A percentile compares a stretch with the other conserved stretches of the same genome.
These are phyloP conservation scores for Sphenodon punctatus DNA, from an alignment of 2,797 vertebrate species.

Conservation along the genomic window DNA sequence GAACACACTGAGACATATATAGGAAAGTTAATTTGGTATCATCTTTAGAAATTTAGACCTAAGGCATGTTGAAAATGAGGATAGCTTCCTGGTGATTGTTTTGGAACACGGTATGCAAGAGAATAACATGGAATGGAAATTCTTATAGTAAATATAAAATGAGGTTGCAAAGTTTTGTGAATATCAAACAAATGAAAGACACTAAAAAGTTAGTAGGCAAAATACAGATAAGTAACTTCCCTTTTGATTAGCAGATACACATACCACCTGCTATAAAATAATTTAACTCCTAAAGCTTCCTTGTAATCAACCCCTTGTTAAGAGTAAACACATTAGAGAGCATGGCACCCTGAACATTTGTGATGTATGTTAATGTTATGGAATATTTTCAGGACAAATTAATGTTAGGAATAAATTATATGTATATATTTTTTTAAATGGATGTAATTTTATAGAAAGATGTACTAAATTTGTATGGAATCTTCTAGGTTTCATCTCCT, in stretches of 20 bases:
- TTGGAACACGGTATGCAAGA: background rate
- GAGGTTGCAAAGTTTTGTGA: rapidly evolving
- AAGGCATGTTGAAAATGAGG: background rate
- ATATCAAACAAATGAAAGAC: background rate
- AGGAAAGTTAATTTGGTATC: background rate
- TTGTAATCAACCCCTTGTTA: background rate
- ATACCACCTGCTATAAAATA: background rate
- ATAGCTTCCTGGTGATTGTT: background rate
- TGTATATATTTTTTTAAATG: too few species aligned
- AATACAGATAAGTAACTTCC: background rate
- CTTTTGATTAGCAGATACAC: background rate
- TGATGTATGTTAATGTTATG: too few species aligned
- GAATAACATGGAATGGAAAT: background rate
- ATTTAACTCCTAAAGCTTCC: background rate
- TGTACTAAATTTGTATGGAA: too few species aligned
- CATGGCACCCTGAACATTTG: too few species aligned
- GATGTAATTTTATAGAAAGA: too few species aligned
- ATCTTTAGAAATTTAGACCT: background rate
- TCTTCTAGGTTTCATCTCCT: too few species aligned
- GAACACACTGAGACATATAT: background rate
- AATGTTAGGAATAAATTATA: too few species aligned
- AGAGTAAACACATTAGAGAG: background rate
- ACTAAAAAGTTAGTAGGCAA: too few species aligned
- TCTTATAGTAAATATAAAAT: background rate
- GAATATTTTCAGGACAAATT: too few species aligned